A percentile compares a stretch with the other conserved stretches of the same genome.
Conservation (phyloP, 2,113 vertebrate genomes). For the Heterotis niloticus region DNA sequence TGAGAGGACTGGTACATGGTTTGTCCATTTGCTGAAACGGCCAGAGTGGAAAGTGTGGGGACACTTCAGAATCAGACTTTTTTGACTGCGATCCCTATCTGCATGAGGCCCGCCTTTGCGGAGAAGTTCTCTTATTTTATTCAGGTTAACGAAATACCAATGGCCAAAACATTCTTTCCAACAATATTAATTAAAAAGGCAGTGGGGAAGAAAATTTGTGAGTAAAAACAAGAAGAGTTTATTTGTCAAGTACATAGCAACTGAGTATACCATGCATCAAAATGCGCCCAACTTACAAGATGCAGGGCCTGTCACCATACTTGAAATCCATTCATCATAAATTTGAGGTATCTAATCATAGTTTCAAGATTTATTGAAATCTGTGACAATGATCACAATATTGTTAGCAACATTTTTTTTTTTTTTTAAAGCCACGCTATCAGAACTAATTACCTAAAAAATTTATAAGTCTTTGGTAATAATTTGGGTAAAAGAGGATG, state of each 20-base stretch:
- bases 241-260: no score
- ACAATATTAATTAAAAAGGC: background rate
- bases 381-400: no score
- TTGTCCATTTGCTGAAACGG: slow-evolving; percentile 5
- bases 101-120: slow-evolving; percentile 15
- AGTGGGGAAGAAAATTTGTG: background rate
- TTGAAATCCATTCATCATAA: background rate
- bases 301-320: background rate
- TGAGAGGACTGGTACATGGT: slow-evolving; percentile 17
- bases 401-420: no score
- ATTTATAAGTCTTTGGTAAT: no score
- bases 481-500: no score
- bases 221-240: background rate
- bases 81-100: slow-evolving; percentile 16
- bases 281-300: no score
- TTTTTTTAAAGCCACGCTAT: no score
- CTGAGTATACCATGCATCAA: no score
- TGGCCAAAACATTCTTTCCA: slow-evolving; percentile 16
- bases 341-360: no score
- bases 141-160: slow-evolving; percentile 28
- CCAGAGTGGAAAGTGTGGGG: background rate
- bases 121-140: slow-evolving; percentile 10
- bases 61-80: slow-evolving; percentile 10
- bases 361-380: no score
- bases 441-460: no score